Evolutionary conservation across 2,113 vertebrate species (phyloP).

Genomic region (Barnardius zonarius): DNA sequence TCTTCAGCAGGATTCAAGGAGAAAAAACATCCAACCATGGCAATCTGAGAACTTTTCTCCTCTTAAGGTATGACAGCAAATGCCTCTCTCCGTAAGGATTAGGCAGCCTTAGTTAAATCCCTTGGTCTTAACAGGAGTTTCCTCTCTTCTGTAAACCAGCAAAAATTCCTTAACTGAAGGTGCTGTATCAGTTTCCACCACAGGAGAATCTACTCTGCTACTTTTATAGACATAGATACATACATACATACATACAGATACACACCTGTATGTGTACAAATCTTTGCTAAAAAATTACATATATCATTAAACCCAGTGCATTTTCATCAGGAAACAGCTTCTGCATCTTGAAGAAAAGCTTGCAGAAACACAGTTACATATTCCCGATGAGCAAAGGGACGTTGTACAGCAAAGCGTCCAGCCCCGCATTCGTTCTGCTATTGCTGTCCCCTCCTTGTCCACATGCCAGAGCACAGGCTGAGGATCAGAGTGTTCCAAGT

Average conservation of each 20-base stretch:
- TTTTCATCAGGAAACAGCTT: not conserved
- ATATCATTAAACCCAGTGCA: not conserved
- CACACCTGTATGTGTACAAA: not conserved
- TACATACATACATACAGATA: too few species aligned
- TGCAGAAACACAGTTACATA: not conserved
- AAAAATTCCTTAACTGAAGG: not conserved
- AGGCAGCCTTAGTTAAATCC: not conserved
- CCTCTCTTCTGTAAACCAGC: not conserved
- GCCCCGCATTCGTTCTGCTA: accelerated
- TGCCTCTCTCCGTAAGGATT: not conserved
- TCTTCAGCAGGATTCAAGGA: not conserved
- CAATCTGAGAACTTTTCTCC: not conserved
- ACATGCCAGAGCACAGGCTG: not conserved
- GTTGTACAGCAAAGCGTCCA: not conserved
- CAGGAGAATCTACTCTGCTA: not conserved
- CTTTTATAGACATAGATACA: not conserved
- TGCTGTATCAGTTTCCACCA: accelerated
- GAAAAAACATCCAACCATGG: not conserved
- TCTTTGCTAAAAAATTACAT: not conserved
- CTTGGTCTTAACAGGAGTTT: not conserved
- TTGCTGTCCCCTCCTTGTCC: not conserved
- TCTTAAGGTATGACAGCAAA: not conserved
- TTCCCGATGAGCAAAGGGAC: not conserved
- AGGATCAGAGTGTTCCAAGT: not conserved
- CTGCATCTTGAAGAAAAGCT: not conserved